Evolutionary conservation across 2,888 invertebrate genomes (phyloP).

Genomic region (Brachynemurus nebulosus): DNA sequence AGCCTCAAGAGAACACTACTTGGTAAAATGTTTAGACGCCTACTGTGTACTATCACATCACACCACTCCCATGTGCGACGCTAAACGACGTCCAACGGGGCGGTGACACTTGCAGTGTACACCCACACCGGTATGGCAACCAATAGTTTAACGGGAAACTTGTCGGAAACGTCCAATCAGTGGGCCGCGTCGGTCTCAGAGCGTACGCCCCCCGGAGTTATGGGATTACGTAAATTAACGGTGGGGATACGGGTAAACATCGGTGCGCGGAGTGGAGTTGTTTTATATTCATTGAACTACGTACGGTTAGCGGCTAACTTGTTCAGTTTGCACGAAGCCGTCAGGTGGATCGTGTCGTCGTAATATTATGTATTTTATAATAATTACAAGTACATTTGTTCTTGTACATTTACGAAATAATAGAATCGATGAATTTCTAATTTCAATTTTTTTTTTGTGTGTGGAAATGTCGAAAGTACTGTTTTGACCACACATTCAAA

Average conservation of each 20-base stretch:
- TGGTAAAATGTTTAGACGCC: slow-evolving; percentile 4
- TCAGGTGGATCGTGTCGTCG: no score
- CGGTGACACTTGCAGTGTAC: not conserved
- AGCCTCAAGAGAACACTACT: slow-evolving; percentile 4
- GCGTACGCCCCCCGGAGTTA: slow-evolving; percentile 23
- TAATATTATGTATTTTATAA: no score
- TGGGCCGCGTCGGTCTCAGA: slow-evolving; percentile 15
- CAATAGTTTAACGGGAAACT: slow-evolving; percentile 26
- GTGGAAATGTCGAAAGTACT: no score
- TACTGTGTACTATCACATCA: not conserved
- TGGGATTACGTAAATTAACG: slow-evolving; percentile 17
- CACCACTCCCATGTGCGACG: slow-evolving; percentile 5
- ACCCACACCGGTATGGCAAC: slow-evolving; percentile 14
- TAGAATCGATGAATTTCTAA: no score
- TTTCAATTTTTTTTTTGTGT: no score
- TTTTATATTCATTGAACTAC: no score
- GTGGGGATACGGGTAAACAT: slow-evolving; percentile 24
- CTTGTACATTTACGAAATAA: no score
- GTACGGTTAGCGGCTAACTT: no score
- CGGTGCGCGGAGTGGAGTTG: not conserved
- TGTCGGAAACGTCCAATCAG: slow-evolving; percentile 22
- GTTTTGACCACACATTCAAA: no score
- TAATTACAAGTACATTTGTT: no score
- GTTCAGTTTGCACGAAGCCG: no score
- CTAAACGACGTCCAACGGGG: slow-evolving; percentile 2